Conservation (phyloP, 2,113 vertebrate genomes). For the Sceloporus tristichus region DNA sequence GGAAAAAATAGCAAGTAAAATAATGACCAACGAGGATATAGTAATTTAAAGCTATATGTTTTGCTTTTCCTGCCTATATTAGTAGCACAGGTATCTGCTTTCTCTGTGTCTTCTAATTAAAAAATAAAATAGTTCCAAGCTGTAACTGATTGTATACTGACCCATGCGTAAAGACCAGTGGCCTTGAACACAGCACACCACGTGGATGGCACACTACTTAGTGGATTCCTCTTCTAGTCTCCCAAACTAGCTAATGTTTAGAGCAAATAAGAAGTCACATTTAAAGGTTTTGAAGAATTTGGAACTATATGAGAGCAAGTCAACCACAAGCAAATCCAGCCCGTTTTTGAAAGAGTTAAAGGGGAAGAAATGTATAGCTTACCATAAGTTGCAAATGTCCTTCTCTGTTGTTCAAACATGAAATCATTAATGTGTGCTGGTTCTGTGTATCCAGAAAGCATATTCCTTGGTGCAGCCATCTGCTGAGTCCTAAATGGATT, state of each 20-base stretch:
- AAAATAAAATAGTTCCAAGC: background rate
- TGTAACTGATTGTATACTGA: background rate
- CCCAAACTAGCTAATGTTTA: background rate
- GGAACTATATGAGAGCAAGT: background rate
- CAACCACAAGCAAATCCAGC: background rate
- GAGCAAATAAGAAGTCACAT: background rate
- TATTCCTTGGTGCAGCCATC: constrained; percentile 97
- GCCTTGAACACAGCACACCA: background rate
- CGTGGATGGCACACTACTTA: background rate
- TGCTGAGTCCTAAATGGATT: constrained; percentile 95
- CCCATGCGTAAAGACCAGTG: background rate
- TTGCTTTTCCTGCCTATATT: background rate
- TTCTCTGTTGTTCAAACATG: constrained; percentile 98
- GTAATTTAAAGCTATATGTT: background rate
- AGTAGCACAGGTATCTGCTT: background rate
- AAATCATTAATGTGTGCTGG: constrained; percentile 97
- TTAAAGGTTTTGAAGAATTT: background rate
- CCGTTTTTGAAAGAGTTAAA: background rate
- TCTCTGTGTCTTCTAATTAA: background rate
- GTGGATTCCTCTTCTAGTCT: background rate
- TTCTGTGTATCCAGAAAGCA: constrained; percentile 97
- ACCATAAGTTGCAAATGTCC: constrained; percentile 97
- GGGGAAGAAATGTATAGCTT: constrained; percentile 43
- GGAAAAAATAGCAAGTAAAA: background rate
- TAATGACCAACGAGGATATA: background rate